Evolutionary conservation across 2,888 invertebrate genomes (phyloP).

Genomic region (Diaprepes abbreviatus): DNA sequence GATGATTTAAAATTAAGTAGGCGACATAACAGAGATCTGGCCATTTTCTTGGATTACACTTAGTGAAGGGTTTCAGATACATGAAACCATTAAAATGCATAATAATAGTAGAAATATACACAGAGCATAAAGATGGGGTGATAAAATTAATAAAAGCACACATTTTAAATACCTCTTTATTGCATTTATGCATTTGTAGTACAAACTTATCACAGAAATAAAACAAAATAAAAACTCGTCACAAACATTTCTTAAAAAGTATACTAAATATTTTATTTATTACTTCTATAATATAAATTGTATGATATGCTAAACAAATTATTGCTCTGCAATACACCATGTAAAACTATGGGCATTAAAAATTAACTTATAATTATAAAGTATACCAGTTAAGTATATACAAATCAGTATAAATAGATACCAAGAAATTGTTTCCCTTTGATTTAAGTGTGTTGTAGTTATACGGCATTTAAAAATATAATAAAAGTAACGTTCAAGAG

Average conservation of each 20-base stretch:
- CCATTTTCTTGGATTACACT: no score
- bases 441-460: not conserved
- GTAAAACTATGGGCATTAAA: conserved; percentile 22
- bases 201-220: conserved; percentile 41
- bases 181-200: conserved; percentile 1
- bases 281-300: conserved; percentile 17
- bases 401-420: conserved; percentile 18
- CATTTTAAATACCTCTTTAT: not conserved
- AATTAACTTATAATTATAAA: not conserved
- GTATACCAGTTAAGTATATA: conserved; percentile 22
- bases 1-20: no score
- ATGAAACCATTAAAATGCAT: no score
- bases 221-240: conserved; percentile 13
- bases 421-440: not conserved
- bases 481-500: no score
- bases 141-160: no score
- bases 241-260: conserved; percentile 19
- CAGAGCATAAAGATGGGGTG: no score
- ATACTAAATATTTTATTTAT: conserved; percentile 1
- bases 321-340: conserved; percentile 51
- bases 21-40: no score
- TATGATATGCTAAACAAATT: conserved; percentile 54
- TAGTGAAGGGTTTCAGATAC: no score
- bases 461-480: not conserved
- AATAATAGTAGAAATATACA: no score